Evolutionary conservation across 2,797 vertebrate species (phyloP).

Genomic region (Cephalopachus bancanus): DNA sequence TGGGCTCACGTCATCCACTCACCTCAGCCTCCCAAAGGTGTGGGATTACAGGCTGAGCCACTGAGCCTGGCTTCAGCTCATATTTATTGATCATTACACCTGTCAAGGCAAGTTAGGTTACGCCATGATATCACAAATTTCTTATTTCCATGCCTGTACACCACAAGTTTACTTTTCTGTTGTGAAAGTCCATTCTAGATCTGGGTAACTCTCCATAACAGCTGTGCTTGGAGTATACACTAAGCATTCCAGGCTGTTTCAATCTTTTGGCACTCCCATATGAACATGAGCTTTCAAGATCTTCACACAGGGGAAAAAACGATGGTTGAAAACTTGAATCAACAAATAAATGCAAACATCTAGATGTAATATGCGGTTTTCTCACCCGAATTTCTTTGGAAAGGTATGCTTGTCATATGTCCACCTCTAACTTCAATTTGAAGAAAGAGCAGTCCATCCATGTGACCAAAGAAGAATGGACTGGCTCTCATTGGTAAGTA

Average conservation of each 20-base stretch:
- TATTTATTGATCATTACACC: constrained; percentile 55
- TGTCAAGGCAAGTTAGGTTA: constrained; percentile 1
- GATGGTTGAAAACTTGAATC: neutral
- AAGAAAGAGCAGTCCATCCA: neutral
- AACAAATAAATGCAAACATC: neutral
- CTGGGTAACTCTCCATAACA: constrained; percentile 42
- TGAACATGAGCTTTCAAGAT: constrained; percentile 3
- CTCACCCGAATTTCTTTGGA: neutral
- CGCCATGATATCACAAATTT: neutral
- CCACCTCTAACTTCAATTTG: neutral
- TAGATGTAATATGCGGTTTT: neutral
- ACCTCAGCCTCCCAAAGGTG: too few relatives aligned
- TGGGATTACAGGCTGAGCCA: too few relatives aligned
- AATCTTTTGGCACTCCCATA: neutral
- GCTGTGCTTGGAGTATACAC: constrained; percentile 37
- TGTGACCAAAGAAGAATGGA: neutral
- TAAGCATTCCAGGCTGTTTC: constrained; percentile 4
- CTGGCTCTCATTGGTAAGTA: neutral
- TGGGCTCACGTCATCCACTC: too few relatives aligned
- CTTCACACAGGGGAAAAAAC: neutral
- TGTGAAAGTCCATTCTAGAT: neutral
- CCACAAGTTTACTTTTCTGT: neutral
- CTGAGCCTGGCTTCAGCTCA: too few relatives aligned
- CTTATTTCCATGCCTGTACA: neutral
- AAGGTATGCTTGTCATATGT: neutral